Percentiles rank a stretch among this genome's conserved stretches.
Conservation (phyloP, 2,113 vertebrate species). For the Atractosteus spatula region DNA sequence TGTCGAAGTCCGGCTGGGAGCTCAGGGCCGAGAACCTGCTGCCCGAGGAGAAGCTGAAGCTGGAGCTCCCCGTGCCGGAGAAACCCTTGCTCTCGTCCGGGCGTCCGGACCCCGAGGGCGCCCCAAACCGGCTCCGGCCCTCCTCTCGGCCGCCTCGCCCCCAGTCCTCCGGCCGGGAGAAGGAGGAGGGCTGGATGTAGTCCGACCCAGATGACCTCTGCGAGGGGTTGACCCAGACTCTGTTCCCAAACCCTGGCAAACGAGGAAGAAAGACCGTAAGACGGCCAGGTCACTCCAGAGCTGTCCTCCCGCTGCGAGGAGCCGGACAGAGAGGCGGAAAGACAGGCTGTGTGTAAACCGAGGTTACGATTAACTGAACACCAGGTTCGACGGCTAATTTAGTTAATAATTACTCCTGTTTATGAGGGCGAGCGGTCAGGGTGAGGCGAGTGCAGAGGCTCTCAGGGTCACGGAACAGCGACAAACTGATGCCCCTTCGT, state of each 20-base stretch:
- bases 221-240: conserved; percentile 71
- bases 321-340: too few relatives aligned
- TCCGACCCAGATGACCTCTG: conserved; percentile 61
- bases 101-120: conserved; percentile 47
- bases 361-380: too few relatives aligned
- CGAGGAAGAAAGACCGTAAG: not conserved
- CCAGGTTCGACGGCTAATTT: too few relatives aligned
- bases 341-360: too few relatives aligned
- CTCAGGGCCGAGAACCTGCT: conserved; percentile 69
- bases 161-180: conserved; percentile 64
- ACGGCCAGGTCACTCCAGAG: too few relatives aligned
- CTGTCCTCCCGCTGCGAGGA: too few relatives aligned
- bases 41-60: conserved; percentile 60
- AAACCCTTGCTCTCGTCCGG: conserved; percentile 30
- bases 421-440: too few relatives aligned
- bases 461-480: too few relatives aligned
- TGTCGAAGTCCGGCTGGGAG: conserved; percentile 37
- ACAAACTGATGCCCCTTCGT: too few relatives aligned
- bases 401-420: too few relatives aligned
- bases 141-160: conserved; percentile 49
- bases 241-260: conserved; percentile 60
- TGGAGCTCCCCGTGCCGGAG: conserved; percentile 37
- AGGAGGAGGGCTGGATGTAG: conserved; percentile 74
- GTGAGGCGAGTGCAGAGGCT: too few relatives aligned
- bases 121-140: conserved; percentile 46